Percentiles rank a stretch among this genome's conserved stretches.
phyloP scores from a whole-genome alignment of 2,113 vertebrate genomes.

The Corythornis vintsioides region DNA sequence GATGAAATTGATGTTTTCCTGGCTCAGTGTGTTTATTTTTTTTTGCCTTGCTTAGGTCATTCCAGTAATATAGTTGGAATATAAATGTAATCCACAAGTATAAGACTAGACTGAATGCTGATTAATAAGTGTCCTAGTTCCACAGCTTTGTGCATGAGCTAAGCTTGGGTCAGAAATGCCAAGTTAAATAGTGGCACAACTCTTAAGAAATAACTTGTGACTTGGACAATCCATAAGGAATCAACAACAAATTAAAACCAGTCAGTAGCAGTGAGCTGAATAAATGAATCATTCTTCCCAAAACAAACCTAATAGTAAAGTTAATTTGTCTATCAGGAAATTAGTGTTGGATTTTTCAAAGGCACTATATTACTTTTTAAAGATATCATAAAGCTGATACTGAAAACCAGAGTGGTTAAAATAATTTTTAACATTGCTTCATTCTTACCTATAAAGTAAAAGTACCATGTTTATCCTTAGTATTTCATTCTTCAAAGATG shows the following conservation, averaged over 20 bases:
- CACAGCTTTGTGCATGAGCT: constrained; percentile 28
- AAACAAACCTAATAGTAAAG: constrained; percentile 45
- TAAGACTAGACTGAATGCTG: not conserved
- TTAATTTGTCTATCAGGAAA: constrained; percentile 49
- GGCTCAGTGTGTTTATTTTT: not conserved
- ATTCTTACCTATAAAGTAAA: not conserved
- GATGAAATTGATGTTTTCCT: constrained; percentile 10
- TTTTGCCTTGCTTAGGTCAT: not conserved
- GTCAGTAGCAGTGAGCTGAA: constrained; percentile 45
- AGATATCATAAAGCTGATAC: constrained; percentile 23
- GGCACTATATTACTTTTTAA: constrained; percentile 33
- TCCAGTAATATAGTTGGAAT: not conserved
- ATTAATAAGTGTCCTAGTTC: constrained; percentile 56
- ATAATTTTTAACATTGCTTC: not conserved
- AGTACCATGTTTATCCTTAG: not conserved
- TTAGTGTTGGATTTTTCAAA: constrained; percentile 34
- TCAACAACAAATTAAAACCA: constrained; percentile 64
- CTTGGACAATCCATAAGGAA: constrained; percentile 52
- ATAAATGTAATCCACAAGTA: constrained; percentile 47
- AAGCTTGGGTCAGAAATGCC: constrained; percentile 54
- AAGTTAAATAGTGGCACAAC: constrained; percentile 63
- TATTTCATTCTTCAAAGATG: not conserved
- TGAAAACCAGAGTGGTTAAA: constrained; percentile 17
- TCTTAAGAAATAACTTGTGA: constrained; percentile 62
- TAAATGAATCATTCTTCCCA: constrained; percentile 53